A percentile compares a stretch with the other conserved stretches of the same genome.
Conservation (phyloP, 2,888 invertebrate species). For the Nebria brevicollis region DNA sequence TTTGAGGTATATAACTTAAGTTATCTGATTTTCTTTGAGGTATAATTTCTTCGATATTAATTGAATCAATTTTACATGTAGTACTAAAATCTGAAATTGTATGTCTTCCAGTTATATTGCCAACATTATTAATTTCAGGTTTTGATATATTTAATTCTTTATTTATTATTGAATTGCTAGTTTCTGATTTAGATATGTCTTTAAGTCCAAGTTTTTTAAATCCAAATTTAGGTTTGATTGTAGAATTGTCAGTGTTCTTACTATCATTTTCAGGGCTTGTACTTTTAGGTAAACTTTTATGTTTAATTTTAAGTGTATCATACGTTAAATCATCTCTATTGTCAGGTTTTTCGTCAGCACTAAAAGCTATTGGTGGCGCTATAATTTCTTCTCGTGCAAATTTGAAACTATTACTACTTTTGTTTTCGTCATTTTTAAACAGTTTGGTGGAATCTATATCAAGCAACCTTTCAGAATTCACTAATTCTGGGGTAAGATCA, state of each 20-base stretch:
- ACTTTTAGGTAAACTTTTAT: not conserved
- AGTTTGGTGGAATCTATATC: not conserved
- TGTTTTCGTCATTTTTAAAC: not conserved
- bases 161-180: not conserved
- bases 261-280: not conserved
- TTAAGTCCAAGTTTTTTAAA: not conserved
- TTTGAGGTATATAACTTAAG: not conserved
- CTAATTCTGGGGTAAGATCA: not conserved
- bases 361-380: constrained; percentile 2
- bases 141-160: not conserved
- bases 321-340: constrained; percentile 33
- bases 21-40: not conserved
- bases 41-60: not conserved
- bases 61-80: not conserved
- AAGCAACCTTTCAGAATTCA: not conserved
- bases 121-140: not conserved
- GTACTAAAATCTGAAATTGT: not conserved
- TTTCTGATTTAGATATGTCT: not conserved
- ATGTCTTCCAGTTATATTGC: not conserved
- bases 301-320: constrained; percentile 30
- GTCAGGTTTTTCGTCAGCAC: not conserved
- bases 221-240: not conserved
- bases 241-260: not conserved
- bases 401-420: not conserved
- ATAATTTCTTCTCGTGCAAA: not conserved